Percentiles rank a stretch among this genome's conserved stretches.
phyloP scores from a whole-genome alignment of 1,140 invertebrate species.

The Hormaphis cornu region DNA sequence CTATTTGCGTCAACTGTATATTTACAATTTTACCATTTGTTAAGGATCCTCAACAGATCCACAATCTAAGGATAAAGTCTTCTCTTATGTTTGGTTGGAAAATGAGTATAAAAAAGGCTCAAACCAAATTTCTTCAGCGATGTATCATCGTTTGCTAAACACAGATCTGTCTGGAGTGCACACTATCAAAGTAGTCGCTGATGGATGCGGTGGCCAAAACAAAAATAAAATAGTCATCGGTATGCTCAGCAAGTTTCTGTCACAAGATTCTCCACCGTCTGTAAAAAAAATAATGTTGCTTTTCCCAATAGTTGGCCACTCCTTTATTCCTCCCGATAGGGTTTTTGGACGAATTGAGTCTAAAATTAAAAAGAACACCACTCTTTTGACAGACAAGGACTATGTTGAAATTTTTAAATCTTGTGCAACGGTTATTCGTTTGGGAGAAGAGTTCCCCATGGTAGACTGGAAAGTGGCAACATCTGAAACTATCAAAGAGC shows the following conservation, averaged over 20 bases:
- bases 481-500: neutral
- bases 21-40: slow-evolving; percentile 42
- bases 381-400: slow-evolving; percentile 32
- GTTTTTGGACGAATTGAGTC: slow-evolving; percentile 38
- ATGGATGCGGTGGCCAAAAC: slow-evolving; percentile 38
- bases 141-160: slow-evolving; percentile 35
- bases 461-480: slow-evolving; percentile 31
- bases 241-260: slow-evolving; percentile 34
- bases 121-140: slow-evolving; percentile 39
- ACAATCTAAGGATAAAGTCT: slow-evolving; percentile 35
- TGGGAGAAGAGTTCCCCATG: neutral
- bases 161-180: slow-evolving; percentile 5
- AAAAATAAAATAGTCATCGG: slow-evolving; percentile 39
- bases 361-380: slow-evolving; percentile 35
- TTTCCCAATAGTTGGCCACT: slow-evolving; percentile 38
- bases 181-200: slow-evolving; percentile 36
- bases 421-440: slow-evolving; percentile 31
- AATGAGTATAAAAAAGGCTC: slow-evolving; percentile 37
- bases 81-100: slow-evolving; percentile 38
- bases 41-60: slow-evolving; percentile 39
- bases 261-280: slow-evolving; percentile 33
- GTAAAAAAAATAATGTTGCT: slow-evolving; percentile 33
- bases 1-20: slow-evolving; percentile 41
- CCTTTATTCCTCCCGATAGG: slow-evolving; percentile 38
- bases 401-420: slow-evolving; percentile 28